Percentiles rank a stretch among this genome's conserved stretches.
Evolutionary conservation across 2,113 vertebrate species (phyloP).

Genomic region (Corythoichthys haematopterus): DNA sequence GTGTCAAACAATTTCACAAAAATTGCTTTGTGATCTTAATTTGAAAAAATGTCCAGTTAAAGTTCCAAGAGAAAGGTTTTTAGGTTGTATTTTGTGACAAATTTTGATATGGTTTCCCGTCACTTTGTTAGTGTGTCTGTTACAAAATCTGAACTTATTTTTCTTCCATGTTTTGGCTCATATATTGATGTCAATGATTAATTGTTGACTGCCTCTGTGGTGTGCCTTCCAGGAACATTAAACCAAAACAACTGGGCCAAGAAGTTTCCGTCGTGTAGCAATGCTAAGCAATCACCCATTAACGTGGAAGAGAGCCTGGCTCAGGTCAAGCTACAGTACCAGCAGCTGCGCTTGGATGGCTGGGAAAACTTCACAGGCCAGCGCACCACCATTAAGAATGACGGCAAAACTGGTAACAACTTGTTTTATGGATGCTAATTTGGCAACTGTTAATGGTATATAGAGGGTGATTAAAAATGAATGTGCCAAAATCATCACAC

Average conservation of each 20-base stretch:
- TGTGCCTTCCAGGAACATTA: conserved; percentile 77
- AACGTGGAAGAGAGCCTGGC: conserved; percentile 90
- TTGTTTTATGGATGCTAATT: no score
- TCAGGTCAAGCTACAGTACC: conserved; percentile 88
- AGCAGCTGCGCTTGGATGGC: conserved; percentile 84
- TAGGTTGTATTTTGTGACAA: no score
- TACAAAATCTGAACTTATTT: neutral
- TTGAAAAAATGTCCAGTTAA: no score
- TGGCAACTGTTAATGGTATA: no score
- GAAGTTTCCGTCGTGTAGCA: conserved; percentile 91
- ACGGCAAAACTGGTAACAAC: conserved; percentile 88
- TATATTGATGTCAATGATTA: neutral
- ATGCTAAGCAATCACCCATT: conserved; percentile 91
- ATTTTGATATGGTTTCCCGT: no score
- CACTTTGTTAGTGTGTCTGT: no score
- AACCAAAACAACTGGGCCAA: conserved; percentile 94
- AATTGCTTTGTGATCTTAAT: no score
- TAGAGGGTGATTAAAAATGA: no score
- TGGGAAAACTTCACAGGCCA: conserved; percentile 79
- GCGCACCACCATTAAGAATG: conserved; percentile 82
- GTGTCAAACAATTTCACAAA: no score
- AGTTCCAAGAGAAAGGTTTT: no score
- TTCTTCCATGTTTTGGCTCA: neutral
- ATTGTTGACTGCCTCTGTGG: neutral
- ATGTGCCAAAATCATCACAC: no score